Conservation (phyloP, 2,797 vertebrate species). For the Lutjanus campechanus region DNA sequence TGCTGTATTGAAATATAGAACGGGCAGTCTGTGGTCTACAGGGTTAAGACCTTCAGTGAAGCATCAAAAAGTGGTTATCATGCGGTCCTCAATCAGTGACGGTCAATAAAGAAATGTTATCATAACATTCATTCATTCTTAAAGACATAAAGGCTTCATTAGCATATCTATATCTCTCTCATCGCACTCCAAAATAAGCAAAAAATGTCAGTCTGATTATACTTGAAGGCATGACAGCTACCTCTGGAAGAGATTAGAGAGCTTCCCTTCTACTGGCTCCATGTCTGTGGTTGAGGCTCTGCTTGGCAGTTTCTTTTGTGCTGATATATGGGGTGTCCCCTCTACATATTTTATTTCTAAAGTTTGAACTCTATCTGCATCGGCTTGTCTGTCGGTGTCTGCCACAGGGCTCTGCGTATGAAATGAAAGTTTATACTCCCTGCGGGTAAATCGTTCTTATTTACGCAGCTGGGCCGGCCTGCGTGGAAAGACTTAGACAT, state of each 20-base stretch:
- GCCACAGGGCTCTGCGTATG: constrained; percentile 59
- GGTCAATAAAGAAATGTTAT: constrained; percentile 28
- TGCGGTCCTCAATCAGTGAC: neutral
- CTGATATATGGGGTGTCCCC: constrained; percentile 60
- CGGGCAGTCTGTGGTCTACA: no score
- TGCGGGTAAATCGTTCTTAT: constrained; percentile 80
- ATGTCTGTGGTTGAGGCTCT: constrained; percentile 50
- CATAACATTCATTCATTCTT: constrained; percentile 16
- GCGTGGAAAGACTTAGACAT: constrained; percentile 68
- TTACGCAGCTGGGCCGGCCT: constrained; percentile 83
- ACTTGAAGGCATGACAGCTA: constrained; percentile 33
- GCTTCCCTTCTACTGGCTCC: constrained; percentile 42
- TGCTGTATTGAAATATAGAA: no score
- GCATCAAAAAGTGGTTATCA: constrained; percentile 11
- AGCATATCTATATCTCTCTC: constrained; percentile 58
- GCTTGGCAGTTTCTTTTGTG: constrained; percentile 52
- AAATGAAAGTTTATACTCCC: constrained; percentile 85
- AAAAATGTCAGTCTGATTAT: constrained; percentile 31
- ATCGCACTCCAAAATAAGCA: constrained; percentile 53
- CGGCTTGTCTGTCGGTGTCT: constrained; percentile 62
- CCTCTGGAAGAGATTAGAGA: constrained; percentile 68
- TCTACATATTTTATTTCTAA: constrained; percentile 58
- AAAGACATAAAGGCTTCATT: constrained; percentile 31
- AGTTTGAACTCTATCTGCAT: constrained; percentile 64
- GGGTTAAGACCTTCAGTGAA: constrained; percentile 8